Evolutionary conservation across 2,797 vertebrate genomes (phyloP), one percentile per base, ranked within the genome.

Genomic region (Ptychobarbus kaznakovi): DNA sequence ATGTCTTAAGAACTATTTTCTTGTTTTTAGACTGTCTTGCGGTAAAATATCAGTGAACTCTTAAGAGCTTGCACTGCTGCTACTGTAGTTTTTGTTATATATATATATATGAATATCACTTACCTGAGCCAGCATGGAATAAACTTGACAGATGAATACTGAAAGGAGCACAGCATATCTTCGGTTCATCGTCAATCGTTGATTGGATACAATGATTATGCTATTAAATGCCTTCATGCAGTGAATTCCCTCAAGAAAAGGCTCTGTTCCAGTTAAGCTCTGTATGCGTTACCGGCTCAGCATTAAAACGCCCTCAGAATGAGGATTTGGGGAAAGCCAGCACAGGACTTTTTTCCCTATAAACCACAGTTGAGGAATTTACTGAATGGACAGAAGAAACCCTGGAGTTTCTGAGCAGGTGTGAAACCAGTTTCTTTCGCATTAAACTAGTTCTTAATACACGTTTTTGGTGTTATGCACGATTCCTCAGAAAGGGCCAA

Each of bases 71-170:
- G 18, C 16, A 35, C 8, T 10, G 28, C 22, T 38, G 22, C n/a
- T 73, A 28, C 15, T 49, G 25, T 46, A 28, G 25, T 18, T 66
- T 75, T 44, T 58, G 16, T 16, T n/a, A 42, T 16, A 49, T 65
- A 32, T n/a, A 42, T 16, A 49, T 65, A 32, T 38, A 35, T 73
- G 42, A 49, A 61, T 35, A 42, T 49, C 18, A 92, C 95, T 93
- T 92, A 96, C 95, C 95, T 96, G 94, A 89, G 93, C 93, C 86
- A 69, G 89, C 7, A 89, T 73, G 85, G 88, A 75, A 87, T 87
- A 88, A n/a, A 91, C 82, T 3, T 81, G 92, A 90, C 86, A 93
- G 75, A 94, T 86, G 56, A 88, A 92, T 78, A 94, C n/a, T 65
- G 81, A 46, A 22, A 83, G 42, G 1, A 83, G 56, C 11, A 75